Percentiles rank a stretch among this genome's conserved stretches.
Evolutionary conservation across 37 sponge, comb jelly and placozoan species (phyloP).

Genomic region (Hexactinellida sp.): DNA sequence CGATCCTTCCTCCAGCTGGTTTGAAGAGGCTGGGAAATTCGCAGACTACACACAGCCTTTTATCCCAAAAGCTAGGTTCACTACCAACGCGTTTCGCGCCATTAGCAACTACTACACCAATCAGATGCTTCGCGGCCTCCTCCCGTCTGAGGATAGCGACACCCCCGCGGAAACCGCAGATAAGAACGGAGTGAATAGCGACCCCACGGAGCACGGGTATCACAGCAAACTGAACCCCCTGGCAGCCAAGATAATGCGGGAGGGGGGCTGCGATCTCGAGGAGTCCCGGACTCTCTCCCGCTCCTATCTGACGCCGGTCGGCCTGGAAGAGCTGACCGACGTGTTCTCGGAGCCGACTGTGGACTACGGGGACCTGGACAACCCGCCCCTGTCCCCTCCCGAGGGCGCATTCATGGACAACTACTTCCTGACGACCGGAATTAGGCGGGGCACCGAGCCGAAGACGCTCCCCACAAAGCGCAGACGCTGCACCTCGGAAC

Average conservation of each 20-base stretch:
- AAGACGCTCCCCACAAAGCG: neutral
- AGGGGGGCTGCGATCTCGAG: neutral
- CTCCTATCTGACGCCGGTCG: neutral
- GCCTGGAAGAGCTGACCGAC: neutral
- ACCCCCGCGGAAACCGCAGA: neutral
- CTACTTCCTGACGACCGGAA: neutral
- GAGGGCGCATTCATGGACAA: neutral
- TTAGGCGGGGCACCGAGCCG: neutral
- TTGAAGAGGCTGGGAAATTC: neutral
- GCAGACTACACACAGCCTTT: neutral
- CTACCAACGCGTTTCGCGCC: neutral
- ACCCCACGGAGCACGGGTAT: neutral
- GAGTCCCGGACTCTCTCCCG: neutral
- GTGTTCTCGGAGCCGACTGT: neutral
- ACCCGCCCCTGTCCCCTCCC: neutral
- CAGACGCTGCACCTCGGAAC: neutral
- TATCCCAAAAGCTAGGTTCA: neutral
- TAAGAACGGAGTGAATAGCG: neutral
- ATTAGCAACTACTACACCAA: neutral
- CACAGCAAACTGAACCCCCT: neutral
- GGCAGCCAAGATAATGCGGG: neutral
- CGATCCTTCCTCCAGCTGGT: neutral
- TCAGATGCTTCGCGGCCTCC: neutral
- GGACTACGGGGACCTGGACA: neutral
- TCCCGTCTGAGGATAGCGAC: neutral